Evolutionary conservation across 2,888 invertebrate species (phyloP), one percentile per base, ranked within the genome.

Genomic region (Polydrusus tereticollis): DNA sequence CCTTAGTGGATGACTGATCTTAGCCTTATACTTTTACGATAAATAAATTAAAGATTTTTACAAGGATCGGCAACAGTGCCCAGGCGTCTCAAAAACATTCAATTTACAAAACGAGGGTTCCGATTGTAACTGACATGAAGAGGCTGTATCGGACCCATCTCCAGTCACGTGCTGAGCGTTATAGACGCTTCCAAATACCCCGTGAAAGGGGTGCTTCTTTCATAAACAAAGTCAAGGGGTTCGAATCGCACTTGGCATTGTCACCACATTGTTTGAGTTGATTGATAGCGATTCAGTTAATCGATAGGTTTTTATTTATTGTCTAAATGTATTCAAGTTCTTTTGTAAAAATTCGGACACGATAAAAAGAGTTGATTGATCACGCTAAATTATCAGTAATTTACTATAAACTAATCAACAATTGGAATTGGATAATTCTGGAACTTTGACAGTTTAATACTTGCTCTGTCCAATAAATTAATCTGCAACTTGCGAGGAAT

Each of bases 201-300:
- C 67, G 18, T 55, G 63, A 67, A 76, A 77, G 75, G 77, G 77
- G 71, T 71, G 77, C 77, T 73, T 33, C 62, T 75, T 65, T 72
- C 65, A 67, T 69, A 72, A 73, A 65, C 65, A 60, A 69, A 75
- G 76, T 75, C 77, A 76, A 76, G 77, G 77, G 76, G 75, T 67
- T 69, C 66, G 65, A 68, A 76, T 77, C 74, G 77, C 78, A 80
- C 81, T 80, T 82, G 81, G 80, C 76, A 77, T 78, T 82, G 81
- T 82, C 81, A 80, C 79, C 79, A 79, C 79, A 79, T 80, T 80
- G 79, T 81, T 81, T 75, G 73, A 55, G 10, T 29, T 81, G 82
- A 82, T 82, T 81, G 82, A 82, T 82, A 76, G 77, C 62, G 72
- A 68, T 70, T 62, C 71, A 70, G 70, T 73, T 63, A 77, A 74